These are phyloP conservation scores for Tyrophagus putrescentiae DNA, from an alignment of 1,140 invertebrate genomes.

Conservation along the genomic window DNA sequence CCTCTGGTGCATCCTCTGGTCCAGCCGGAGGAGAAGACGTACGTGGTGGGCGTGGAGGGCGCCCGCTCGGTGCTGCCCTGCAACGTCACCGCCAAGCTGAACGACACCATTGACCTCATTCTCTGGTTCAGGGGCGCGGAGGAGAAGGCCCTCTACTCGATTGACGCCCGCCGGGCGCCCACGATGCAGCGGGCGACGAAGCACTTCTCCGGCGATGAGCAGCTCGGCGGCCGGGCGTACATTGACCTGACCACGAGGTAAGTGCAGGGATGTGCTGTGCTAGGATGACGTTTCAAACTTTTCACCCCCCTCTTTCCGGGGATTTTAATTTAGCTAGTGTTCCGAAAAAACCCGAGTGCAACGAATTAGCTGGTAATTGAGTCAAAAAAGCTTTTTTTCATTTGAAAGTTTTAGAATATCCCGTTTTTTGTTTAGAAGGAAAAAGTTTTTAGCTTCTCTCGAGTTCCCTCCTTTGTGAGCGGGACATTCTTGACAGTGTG, in stretches of 20 bases:
- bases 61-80: slow-evolving; percentile 18
- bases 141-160: slow-evolving; percentile 20
- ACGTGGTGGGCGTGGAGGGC: slow-evolving; percentile 11
- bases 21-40: neutral
- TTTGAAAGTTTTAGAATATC: too few species aligned
- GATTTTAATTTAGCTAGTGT: too few species aligned
- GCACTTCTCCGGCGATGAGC: slow-evolving; percentile 25
- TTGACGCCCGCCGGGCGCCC: slow-evolving; percentile 24
- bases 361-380: too few species aligned
- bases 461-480: too few species aligned
- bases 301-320: too few species aligned
- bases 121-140: slow-evolving; percentile 22
- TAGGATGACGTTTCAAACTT: too few species aligned
- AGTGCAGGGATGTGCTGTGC: too few species aligned
- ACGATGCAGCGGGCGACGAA: slow-evolving; percentile 23
- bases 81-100: slow-evolving; percentile 11
- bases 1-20: neutral
- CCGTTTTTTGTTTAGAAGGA: too few species aligned
- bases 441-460: too few species aligned
- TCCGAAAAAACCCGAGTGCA: too few species aligned
- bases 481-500: too few species aligned
- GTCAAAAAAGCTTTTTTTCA: too few species aligned
- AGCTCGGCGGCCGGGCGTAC: slow-evolving; percentile 25
- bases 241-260: slow-evolving; percentile 24
- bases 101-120: slow-evolving; percentile 24